A percentile compares a stretch with the other conserved stretches of the same genome.
phyloP scores from a whole-genome alignment of 2,888 invertebrate genomes.

The Camponotus fellah region DNA sequence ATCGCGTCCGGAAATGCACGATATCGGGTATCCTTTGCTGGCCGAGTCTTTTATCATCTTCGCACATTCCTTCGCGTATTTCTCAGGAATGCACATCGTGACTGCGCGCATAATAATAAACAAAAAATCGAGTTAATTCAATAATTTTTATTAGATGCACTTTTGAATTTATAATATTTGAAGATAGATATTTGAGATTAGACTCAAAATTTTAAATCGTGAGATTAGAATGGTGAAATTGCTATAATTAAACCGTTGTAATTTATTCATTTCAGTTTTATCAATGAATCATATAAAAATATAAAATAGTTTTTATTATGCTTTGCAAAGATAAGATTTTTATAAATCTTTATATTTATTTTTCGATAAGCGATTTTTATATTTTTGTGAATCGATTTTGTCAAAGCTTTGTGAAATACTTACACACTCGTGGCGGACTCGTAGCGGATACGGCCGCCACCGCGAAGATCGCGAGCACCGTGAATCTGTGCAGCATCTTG shows the following conservation, averaged over 20 bases:
- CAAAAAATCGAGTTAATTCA: not conserved
- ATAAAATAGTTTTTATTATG: not conserved
- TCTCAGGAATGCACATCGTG: constrained; percentile 92
- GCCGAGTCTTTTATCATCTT: constrained; percentile 90
- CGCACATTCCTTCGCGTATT: constrained; percentile 89
- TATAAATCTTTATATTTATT: not conserved
- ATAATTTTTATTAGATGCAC: not conserved
- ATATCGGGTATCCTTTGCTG: constrained; percentile 88
- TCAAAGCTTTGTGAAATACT: constrained; percentile 18
- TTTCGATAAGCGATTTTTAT: not conserved
- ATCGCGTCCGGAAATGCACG: constrained; percentile 91
- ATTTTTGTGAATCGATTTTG: not conserved
- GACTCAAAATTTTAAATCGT: not conserved
- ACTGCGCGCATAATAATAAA: constrained; percentile 85
- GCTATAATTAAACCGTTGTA: too few species aligned
- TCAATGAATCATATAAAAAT: not conserved
- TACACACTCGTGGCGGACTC: constrained; percentile 40
- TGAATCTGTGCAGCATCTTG: constrained; percentile 44
- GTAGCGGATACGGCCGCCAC: constrained; percentile 20
- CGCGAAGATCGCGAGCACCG: constrained; percentile 47
- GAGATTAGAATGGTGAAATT: not conserved
- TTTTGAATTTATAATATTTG: not conserved
- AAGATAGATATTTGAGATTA: not conserved
- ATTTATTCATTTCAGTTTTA: not conserved
- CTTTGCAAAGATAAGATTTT: not conserved